Evolutionary conservation across 2,113 vertebrate genomes (phyloP).

Genomic region (Pygoscelis antarcticus): DNA sequence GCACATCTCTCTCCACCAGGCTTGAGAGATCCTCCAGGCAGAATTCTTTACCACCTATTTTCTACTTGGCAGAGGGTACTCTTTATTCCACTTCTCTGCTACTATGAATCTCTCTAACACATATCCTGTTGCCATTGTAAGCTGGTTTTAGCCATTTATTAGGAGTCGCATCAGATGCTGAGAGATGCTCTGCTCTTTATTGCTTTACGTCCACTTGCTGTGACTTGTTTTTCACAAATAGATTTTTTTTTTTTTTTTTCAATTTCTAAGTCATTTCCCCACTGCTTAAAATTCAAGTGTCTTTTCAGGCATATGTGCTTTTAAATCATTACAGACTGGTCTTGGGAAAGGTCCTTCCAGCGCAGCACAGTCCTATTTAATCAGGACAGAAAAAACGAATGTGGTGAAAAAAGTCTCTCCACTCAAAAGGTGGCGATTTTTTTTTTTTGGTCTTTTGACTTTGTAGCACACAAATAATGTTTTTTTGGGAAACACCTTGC

Average conservation of each 20-base stretch:
- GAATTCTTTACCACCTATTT: neutral
- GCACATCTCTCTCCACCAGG: rapidly evolving
- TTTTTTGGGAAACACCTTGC: neutral
- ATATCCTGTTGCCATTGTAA: neutral
- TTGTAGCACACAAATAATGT: neutral
- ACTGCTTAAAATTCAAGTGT: neutral
- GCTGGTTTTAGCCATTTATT: neutral
- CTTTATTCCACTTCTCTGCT: neutral
- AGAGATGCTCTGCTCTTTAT: neutral
- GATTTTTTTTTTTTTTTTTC: neutral
- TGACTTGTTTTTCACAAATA: neutral
- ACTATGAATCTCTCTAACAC: neutral
- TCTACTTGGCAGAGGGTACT: neutral
- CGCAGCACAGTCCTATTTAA: neutral
- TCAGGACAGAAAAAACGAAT: neutral
- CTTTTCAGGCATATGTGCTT: neutral
- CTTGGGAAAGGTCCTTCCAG: neutral
- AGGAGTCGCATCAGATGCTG: neutral
- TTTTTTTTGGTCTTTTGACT: neutral
- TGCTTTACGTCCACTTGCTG: neutral
- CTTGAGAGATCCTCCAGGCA: neutral
- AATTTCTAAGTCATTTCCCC: neutral
- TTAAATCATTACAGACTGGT: neutral
- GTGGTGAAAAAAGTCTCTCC: neutral
- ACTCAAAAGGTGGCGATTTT: neutral